These are phyloP conservation scores for Poeciliopsis paucimaculata DNA, from an alignment of 2,797 vertebrate genomes.

Conservation along the genomic window DNA sequence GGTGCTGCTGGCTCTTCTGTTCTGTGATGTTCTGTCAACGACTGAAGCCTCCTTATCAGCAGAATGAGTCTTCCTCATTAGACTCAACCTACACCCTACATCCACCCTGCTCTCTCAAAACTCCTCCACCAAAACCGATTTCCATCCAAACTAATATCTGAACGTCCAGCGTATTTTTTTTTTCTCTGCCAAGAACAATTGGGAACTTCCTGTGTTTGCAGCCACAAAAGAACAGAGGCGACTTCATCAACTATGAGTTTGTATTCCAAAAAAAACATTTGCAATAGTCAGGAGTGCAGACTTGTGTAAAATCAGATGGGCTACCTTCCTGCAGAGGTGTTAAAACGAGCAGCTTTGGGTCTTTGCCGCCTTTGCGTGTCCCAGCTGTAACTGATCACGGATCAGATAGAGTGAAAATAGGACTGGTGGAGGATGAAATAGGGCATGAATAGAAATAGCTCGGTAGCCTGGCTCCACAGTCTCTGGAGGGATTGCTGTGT, in stretches of 20 bases:
- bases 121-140: background rate
- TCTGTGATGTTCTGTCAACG: background rate
- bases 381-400: constrained; percentile 45
- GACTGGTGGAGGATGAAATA: constrained; percentile 70
- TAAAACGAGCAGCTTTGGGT: constrained; percentile 21
- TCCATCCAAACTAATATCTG: background rate
- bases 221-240: constrained; percentile 58
- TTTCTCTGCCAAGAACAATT: constrained; percentile 67
- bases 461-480: constrained; percentile 43
- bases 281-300: constrained; percentile 37
- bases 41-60: background rate
- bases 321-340: constrained; percentile 5
- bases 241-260: background rate
- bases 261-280: background rate
- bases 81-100: background rate
- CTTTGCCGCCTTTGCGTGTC: constrained; percentile 25
- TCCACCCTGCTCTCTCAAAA: background rate
- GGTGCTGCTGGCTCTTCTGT: background rate
- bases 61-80: background rate
- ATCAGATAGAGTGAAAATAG: constrained; percentile 62
- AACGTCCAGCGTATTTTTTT: background rate
- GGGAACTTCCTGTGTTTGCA: constrained; percentile 74
- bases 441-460: constrained; percentile 75
- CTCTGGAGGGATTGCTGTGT: constrained; percentile 59
- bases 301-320: constrained; percentile 16